A percentile compares a stretch with the other conserved stretches of the same genome.
Conservation (phyloP, 2,113 vertebrate genomes). For the Notarius quadriscutis region DNA sequence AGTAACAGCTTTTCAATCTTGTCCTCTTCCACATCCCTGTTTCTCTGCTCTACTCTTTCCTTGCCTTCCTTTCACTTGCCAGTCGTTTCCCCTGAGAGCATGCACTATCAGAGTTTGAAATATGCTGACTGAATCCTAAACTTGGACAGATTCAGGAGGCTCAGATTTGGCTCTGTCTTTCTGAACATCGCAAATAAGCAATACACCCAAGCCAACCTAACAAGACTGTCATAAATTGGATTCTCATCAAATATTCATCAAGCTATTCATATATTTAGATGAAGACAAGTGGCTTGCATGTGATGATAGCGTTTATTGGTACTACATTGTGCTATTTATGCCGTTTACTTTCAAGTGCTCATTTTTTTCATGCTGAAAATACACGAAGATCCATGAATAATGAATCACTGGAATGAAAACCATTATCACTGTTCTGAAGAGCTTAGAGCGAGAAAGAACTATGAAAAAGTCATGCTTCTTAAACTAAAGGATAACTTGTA, state of each 20-base stretch:
- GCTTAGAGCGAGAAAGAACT: neutral
- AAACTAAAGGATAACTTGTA: neutral
- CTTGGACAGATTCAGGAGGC: slow-evolving; percentile 7
- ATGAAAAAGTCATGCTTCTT: slow-evolving; percentile 11
- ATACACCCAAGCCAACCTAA: neutral
- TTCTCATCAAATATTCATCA: slow-evolving; percentile 25
- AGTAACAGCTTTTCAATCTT: slow-evolving; percentile 49
- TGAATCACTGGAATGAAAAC: neutral
- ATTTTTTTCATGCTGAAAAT: neutral
- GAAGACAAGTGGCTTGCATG: neutral
- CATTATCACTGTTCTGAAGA: slow-evolving; percentile 7
- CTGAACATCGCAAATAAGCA: neutral
- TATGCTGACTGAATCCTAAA: slow-evolving; percentile 39
- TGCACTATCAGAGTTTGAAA: slow-evolving; percentile 11
- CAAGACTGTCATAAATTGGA: neutral
- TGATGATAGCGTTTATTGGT: neutral
- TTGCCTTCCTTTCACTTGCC: neutral
- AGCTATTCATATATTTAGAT: slow-evolving; percentile 9
- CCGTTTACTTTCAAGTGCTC: neutral
- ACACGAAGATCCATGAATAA: slow-evolving; percentile 2
- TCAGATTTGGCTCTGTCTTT: neutral
- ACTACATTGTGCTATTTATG: neutral
- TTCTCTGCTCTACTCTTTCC: neutral
- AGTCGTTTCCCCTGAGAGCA: neutral
- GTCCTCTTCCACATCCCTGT: neutral